Evolutionary conservation across 2,113 vertebrate genomes (phyloP), one percentile per base, ranked within the genome.

Genomic region (Bostrychus sinensis): DNA sequence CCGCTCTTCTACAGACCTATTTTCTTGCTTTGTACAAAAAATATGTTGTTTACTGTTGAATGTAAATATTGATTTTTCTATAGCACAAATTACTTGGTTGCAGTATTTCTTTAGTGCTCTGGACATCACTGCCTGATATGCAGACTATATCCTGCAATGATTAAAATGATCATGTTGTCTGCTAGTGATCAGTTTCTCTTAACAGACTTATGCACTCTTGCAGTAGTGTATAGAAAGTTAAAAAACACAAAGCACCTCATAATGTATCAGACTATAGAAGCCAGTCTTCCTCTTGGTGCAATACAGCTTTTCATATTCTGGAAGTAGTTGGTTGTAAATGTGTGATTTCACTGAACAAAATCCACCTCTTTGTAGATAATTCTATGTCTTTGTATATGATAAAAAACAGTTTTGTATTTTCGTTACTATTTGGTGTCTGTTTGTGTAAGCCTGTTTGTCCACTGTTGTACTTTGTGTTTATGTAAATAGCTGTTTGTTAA

Each of bases 401-500:
- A 64, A 61, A 28, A 3, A 22, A 23, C 3, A 32, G 14, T 55
- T 75, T 70, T 80, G 41, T 66, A 42, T 75, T 53, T 39, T 71
- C 51, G 67, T 55, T 70, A 51, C 4, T 38, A 48, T 72, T 78
- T 82, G 63, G 56, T 67, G 36, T 78, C 64, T 45, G 55, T 70
- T 73, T 70, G 76, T 81, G 73, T 86, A 61, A 81, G 69, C 67
- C 62, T 87, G 72, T 86, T 84, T 78, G 85, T 81, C 75, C 71
- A 83, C 51, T 83, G 61, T 46, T 79, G 84, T 86, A 75, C 78
- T 86, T 87, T 85, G 81, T 89, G 86, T 78, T 82, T 75, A 72
- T 87, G 89, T 92, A 91, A 91, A 92, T 90, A 93, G 54, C 42
- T 70, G 75, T 89, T 90, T 89, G 80, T 84, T 87, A 90, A 90